Evolutionary conservation across 2,797 vertebrate genomes (phyloP).

Genomic region (Oryzias sinensis): DNA sequence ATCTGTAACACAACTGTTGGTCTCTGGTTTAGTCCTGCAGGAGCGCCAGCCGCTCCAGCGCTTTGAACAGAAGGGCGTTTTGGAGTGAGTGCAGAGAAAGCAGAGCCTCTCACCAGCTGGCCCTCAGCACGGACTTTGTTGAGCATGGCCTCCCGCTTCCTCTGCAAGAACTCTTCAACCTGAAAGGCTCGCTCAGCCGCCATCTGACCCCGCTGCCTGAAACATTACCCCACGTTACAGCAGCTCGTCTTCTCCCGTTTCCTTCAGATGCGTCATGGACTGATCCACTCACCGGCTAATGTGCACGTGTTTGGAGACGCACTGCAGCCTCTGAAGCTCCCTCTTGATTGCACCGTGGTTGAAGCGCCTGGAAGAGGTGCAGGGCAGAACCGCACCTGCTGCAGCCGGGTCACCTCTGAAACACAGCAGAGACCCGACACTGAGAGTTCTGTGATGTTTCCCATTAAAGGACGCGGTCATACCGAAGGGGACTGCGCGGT

Average conservation of each 20-base stretch:
- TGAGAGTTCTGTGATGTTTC: neutral
- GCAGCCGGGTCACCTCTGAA: slow-evolving; percentile 56
- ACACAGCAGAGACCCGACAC: slow-evolving; percentile 12
- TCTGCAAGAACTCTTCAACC: slow-evolving; percentile 94
- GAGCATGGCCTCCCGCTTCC: slow-evolving; percentile 92
- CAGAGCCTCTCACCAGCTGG: slow-evolving; percentile 85
- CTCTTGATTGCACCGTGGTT: slow-evolving; percentile 79
- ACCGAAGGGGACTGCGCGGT: slow-evolving; percentile 55
- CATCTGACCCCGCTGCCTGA: slow-evolving; percentile 83
- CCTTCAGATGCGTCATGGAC: neutral
- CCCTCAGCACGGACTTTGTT: slow-evolving; percentile 98
- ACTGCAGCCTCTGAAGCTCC: slow-evolving; percentile 85
- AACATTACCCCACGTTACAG: slow-evolving; percentile 15
- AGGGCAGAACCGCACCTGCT: slow-evolving; percentile 75
- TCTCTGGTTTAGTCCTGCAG: too few species aligned
- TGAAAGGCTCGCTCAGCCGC: slow-evolving; percentile 83
- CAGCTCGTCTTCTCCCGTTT: neutral
- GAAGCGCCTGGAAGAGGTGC: slow-evolving; percentile 67
- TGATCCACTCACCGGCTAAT: slow-evolving; percentile 61
- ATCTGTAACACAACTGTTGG: too few species aligned
- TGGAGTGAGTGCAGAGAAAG: neutral
- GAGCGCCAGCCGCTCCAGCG: too few species aligned
- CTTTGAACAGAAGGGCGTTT: neutral
- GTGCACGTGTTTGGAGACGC: slow-evolving; percentile 73
- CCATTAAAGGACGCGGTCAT: neutral